Percentiles rank a stretch among this genome's conserved stretches.
phyloP scores from a whole-genome alignment of 2,888 invertebrate genomes.

The Melinaea menophilus region DNA sequence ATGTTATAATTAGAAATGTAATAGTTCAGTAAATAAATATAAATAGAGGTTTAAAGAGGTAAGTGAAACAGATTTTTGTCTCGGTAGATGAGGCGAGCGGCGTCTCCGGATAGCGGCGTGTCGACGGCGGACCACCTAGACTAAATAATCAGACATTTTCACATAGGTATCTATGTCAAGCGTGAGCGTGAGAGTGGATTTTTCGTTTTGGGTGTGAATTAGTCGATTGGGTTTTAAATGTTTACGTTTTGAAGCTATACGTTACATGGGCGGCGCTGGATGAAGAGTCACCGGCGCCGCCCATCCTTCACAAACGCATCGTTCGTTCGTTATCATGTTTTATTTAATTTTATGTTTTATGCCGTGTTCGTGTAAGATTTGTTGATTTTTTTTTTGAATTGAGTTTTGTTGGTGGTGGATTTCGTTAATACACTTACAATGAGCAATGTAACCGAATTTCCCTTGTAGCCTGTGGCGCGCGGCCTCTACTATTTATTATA shows the following conservation, averaged over 20 bases:
- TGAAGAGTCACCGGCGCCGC: conserved; percentile 63
- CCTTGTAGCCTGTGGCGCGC: conserved; percentile 39
- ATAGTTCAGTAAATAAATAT: conserved; percentile 2
- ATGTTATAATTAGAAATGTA: background rate
- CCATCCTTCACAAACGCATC: conserved; percentile 69
- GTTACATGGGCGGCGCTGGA: conserved; percentile 70
- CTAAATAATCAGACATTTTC: conserved; percentile 76
- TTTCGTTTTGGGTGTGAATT: conserved; percentile 78
- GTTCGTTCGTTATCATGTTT: conserved; percentile 74
- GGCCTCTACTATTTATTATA: conserved; percentile 17
- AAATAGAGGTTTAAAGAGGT: conserved; percentile 34
- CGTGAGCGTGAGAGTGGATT: conserved; percentile 79
- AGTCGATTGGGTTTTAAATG: conserved; percentile 79
- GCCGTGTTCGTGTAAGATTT: conserved; percentile 77
- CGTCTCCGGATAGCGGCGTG: conserved; percentile 67
- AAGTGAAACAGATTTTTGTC: conserved; percentile 65
- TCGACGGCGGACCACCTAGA: conserved; percentile 73
- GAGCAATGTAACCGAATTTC: conserved; percentile 43
- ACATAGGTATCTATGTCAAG: conserved; percentile 79
- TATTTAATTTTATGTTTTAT: conserved; percentile 72
- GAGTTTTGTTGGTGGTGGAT: conserved; percentile 78
- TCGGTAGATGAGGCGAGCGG: conserved; percentile 77
- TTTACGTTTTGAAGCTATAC: conserved; percentile 76
- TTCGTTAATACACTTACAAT: conserved; percentile 76
- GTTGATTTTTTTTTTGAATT: conserved; percentile 63